Conservation (phyloP, 2,888 invertebrate species). For the Xanthia togata region DNA sequence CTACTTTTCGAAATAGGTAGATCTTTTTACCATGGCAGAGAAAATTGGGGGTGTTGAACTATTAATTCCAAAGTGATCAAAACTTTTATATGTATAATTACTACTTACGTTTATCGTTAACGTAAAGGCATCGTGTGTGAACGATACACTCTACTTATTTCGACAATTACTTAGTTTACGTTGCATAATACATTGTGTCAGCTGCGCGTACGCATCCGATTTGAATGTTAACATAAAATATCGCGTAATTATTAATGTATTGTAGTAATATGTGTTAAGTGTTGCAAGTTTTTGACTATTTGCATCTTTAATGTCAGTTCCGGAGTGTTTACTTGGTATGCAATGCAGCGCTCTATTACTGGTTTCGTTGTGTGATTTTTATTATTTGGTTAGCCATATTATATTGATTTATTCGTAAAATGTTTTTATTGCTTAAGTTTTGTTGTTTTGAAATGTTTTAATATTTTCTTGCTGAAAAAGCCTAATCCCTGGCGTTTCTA, state of each 20-base stretch:
- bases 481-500: no score
- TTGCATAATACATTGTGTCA: slow-evolving; percentile 70
- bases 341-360: slow-evolving; percentile 15
- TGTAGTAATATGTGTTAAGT: slow-evolving; percentile 52
- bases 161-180: slow-evolving; percentile 72
- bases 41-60: neutral
- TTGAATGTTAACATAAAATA: slow-evolving; percentile 60
- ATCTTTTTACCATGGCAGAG: no score
- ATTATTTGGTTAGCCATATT: neutral
- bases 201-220: slow-evolving; percentile 65
- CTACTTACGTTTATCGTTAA: slow-evolving; percentile 55
- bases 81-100: slow-evolving; percentile 2
- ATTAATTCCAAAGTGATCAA: neutral
- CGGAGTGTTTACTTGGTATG: slow-evolving; percentile 55
- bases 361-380: slow-evolving; percentile 12
- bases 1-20: no score
- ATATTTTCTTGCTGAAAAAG: no score
- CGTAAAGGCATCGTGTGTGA: slow-evolving; percentile 77
- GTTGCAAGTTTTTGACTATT: slow-evolving; percentile 51
- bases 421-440: neutral
- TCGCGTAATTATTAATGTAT: slow-evolving; percentile 50
- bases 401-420: neutral
- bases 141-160: slow-evolving; percentile 82
- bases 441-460: no score
- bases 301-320: slow-evolving; percentile 53